Evolutionary conservation across 2,113 vertebrate species (phyloP).

Genomic region (Notothenia rossii): DNA sequence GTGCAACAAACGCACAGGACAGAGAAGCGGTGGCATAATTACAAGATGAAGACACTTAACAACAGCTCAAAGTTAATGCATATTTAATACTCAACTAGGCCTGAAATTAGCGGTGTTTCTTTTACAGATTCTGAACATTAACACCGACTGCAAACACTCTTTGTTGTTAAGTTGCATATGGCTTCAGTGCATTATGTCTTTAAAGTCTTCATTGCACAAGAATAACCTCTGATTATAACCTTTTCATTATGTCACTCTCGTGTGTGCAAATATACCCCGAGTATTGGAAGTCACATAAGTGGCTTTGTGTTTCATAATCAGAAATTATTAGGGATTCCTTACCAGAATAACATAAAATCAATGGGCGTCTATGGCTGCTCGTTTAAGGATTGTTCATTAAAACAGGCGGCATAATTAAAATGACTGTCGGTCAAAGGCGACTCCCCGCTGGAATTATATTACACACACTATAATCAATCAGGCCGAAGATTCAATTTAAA

Average conservation of each 20-base stretch:
- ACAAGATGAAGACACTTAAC: background rate
- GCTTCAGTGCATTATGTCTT: no score
- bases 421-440: constrained; percentile 69
- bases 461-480: constrained; percentile 78
- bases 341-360: constrained; percentile 31
- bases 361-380: background rate
- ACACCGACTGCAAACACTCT: background rate
- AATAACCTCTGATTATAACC: background rate
- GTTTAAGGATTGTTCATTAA: constrained; percentile 68
- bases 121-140: background rate
- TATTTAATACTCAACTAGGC: background rate
- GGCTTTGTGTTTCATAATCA: constrained; percentile 27
- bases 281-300: constrained; percentile 5
- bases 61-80: background rate
- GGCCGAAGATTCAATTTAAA: constrained; percentile 82
- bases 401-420: constrained; percentile 77
- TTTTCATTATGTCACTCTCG: background rate
- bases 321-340: constrained; percentile 21
- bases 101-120: background rate
- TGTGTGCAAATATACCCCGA: background rate
- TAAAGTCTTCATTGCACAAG: background rate
- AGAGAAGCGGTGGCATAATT: background rate
- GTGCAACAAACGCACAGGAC: background rate
- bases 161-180: constrained; percentile 5
- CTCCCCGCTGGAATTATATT: constrained; percentile 71